Conservation (phyloP, 1,140 invertebrate species). For the Ptiloglossa arizonensis region DNA sequence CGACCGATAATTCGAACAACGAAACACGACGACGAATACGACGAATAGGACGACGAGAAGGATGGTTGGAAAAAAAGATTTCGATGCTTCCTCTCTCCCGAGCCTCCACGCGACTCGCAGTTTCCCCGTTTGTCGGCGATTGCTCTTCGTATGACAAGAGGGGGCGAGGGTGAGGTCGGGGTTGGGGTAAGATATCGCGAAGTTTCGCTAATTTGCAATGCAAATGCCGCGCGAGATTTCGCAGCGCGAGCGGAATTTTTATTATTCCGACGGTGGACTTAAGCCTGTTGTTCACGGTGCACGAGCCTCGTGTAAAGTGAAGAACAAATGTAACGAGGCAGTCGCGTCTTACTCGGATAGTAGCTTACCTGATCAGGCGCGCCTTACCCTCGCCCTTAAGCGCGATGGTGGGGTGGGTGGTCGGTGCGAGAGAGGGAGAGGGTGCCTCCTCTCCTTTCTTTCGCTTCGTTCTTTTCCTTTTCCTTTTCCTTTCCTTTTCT, state of each 20-base stretch:
- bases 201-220: conserved; percentile 51
- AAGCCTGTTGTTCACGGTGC: conserved; percentile 61
- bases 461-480: too few relatives aligned
- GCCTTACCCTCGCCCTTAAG: conserved; percentile 51
- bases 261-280: conserved; percentile 43
- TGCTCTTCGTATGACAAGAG: conserved; percentile 17
- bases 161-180: too few relatives aligned
- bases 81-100: conserved; percentile 9
- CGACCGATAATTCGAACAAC: too few relatives aligned
- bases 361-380: conserved; percentile 66
- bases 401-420: too few relatives aligned
- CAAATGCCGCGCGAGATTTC: conserved; percentile 52
- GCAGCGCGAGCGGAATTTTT: conserved; percentile 49
- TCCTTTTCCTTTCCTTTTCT: too few relatives aligned
- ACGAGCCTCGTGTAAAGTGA: conserved; percentile 60
- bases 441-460: too few relatives aligned
- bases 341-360: conserved; percentile 61
- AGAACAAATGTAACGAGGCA: conserved; percentile 66
- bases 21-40: too few relatives aligned
- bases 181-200: not conserved
- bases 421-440: too few relatives aligned
- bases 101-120: not conserved
- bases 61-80: too few relatives aligned
- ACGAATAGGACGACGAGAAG: too few relatives aligned
- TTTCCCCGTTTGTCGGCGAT: not conserved